A percentile compares a stretch with the other conserved stretches of the same genome.
These are phyloP conservation scores for Pterocles burchelli DNA, from an alignment of 2,113 vertebrate species.

Conservation along the genomic window DNA sequence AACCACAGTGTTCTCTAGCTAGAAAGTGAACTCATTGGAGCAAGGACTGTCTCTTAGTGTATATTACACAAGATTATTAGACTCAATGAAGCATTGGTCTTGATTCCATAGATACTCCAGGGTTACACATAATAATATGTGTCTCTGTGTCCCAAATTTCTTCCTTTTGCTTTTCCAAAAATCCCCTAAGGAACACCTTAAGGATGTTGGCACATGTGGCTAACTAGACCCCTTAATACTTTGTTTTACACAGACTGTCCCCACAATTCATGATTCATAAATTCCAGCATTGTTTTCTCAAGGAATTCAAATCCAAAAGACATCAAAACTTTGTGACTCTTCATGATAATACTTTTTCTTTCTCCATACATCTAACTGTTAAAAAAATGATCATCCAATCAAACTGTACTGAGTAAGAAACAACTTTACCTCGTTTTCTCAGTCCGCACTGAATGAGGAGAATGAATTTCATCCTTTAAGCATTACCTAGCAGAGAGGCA, in stretches of 20 bases:
- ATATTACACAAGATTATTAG: not conserved
- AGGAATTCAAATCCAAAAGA: not conserved
- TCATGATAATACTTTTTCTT: not conserved
- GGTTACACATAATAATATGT: not conserved
- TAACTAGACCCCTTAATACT: not conserved
- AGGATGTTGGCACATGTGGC: not conserved
- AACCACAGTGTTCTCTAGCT: not conserved
- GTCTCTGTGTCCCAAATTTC: not conserved
- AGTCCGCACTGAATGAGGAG: not conserved
- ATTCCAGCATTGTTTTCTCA: not conserved
- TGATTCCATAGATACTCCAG: not conserved
- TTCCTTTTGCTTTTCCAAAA: not conserved
- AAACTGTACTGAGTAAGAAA: not conserved
- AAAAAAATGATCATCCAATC: not conserved
- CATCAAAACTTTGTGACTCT: not conserved
- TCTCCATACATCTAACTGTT: not conserved
- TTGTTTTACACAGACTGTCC: not conserved
- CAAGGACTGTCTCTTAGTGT: not conserved
- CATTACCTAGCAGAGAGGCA: not conserved
- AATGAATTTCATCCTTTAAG: not conserved
- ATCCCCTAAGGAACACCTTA: not conserved
- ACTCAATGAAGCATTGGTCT: not conserved
- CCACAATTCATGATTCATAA: not conserved
- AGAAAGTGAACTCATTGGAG: not conserved
- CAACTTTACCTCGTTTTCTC: not conserved